Conservation (phyloP, 2,888 invertebrate genomes). For the Hyppa rectilinea region DNA sequence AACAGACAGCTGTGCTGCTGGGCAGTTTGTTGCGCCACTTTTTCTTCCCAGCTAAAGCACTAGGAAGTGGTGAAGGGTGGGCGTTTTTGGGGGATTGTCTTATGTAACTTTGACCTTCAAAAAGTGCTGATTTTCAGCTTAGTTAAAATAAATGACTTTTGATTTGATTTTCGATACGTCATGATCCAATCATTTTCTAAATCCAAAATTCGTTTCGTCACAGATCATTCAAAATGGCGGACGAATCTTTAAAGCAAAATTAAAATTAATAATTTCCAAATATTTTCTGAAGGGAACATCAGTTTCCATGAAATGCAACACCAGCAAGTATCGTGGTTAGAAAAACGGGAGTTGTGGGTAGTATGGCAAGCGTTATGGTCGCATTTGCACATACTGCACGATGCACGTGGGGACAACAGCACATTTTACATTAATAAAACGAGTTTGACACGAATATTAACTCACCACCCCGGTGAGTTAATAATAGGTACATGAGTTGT, state of each 20-base stretch:
- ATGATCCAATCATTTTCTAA: neutral
- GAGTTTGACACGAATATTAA: constrained; percentile 32
- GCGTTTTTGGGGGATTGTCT: too few relatives aligned
- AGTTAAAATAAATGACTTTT: too few relatives aligned
- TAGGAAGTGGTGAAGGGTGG: too few relatives aligned
- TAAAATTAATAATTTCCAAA: neutral
- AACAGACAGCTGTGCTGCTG: too few relatives aligned
- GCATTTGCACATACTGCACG: neutral
- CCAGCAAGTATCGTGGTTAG: constrained; percentile 7
- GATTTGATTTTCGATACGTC: too few relatives aligned
- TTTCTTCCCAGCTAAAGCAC: too few relatives aligned
- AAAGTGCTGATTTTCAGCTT: too few relatives aligned
- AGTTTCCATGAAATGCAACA: constrained; percentile 3
- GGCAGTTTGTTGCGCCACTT: too few relatives aligned
- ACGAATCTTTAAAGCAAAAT: neutral
- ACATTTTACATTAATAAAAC: constrained; percentile 62
- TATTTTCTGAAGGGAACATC: neutral
- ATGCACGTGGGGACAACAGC: constrained; percentile 12
- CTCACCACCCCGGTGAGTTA: too few relatives aligned
- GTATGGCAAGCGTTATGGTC: constrained; percentile 19
- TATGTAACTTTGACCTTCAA: too few relatives aligned
- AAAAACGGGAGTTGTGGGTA: constrained; percentile 38
- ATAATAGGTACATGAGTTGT: constrained; percentile 33
- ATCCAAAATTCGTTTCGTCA: too few relatives aligned
- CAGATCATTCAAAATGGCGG: neutral